Evolutionary conservation across 1,140 invertebrate species (phyloP), one percentile per base, ranked within the genome.

Genomic region (Tribolium castaneum): DNA sequence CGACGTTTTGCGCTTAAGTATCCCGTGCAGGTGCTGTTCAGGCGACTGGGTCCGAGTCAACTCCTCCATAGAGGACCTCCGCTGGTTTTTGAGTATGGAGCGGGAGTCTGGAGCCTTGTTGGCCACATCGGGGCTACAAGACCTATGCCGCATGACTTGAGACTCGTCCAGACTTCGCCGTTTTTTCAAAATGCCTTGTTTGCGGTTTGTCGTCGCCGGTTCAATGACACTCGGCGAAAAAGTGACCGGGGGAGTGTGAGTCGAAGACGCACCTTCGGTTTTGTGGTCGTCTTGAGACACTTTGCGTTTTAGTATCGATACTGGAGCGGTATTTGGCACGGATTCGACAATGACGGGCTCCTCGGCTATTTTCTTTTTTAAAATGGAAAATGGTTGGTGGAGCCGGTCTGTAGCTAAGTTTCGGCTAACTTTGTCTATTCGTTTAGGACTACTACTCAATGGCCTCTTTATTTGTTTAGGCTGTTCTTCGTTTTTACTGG

Each of bases 221-320:
- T 92, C 92, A 35, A 92, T 82, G 35, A 93, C 92, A 79, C 86
- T 92, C 0, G 91, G 91, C 3, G 92, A 93, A 86, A 93, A 93
- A 30, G 92, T 93, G 0, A 93, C 92, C 3, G 92, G 92, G n/a
- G 92, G 92, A 51, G 90, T 89, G 62, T 88, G 85, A 39, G 88
- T 88, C 12, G 89, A 86, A 80, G 89, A 88, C 87, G 91, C 70
- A 87, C 85, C 71, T 80, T 80, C 66, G 54, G 35, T 76, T 76
- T 80, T 76, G 76, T 79, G 88, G 78, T 93, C 91, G 84, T 91
- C 90, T 80, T 92, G 89, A 74, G 90, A 88, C 19, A 90, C 90
- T 87, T 95, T 95, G 80, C 93, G 90, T 87, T 95, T 95, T n/a
- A 95, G 86, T 81, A 95, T 95, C 35, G 94, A 95, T 62, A 94